phyloP scores from a whole-genome alignment of 2,113 vertebrate genomes.

The Diphyllodes magnificus region DNA sequence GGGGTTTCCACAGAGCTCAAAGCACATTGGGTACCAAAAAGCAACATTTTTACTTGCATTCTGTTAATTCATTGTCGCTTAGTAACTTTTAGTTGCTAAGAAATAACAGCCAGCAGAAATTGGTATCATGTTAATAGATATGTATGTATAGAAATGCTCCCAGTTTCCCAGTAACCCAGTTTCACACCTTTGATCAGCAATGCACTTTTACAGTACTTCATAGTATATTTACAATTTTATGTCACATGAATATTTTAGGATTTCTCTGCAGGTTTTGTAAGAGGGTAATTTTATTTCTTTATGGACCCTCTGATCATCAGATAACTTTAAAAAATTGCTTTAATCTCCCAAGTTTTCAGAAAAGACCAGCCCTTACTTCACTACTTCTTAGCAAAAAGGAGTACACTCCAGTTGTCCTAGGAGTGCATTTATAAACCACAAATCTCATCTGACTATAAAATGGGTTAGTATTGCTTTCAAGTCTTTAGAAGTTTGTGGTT shows the following conservation, averaged over 20 bases:
- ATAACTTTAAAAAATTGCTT: not conserved
- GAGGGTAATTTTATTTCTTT: not conserved
- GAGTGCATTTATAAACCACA: not conserved
- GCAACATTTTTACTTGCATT: not conserved
- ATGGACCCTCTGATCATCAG: not conserved
- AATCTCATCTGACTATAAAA: not conserved
- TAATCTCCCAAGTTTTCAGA: not conserved
- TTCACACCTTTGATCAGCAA: not conserved
- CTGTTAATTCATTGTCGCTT: not conserved
- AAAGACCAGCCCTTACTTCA: not conserved
- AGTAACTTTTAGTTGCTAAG: not conserved
- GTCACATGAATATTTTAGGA: not conserved
- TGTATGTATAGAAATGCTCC: not conserved
- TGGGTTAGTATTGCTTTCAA: not conserved
- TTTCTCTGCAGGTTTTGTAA: not conserved
- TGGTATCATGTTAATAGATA: not conserved
- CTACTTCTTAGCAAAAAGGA: not conserved
- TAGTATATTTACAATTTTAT: not conserved
- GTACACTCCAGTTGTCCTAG: not conserved
- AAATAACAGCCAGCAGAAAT: not conserved
- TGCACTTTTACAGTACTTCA: not conserved
- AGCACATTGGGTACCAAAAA: not conserved
- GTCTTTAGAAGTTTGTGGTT: not conserved
- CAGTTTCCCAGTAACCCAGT: not conserved
- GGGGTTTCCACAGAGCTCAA: not conserved